Conservation (phyloP, 2,888 invertebrate species). For the Merodon equestris region DNA sequence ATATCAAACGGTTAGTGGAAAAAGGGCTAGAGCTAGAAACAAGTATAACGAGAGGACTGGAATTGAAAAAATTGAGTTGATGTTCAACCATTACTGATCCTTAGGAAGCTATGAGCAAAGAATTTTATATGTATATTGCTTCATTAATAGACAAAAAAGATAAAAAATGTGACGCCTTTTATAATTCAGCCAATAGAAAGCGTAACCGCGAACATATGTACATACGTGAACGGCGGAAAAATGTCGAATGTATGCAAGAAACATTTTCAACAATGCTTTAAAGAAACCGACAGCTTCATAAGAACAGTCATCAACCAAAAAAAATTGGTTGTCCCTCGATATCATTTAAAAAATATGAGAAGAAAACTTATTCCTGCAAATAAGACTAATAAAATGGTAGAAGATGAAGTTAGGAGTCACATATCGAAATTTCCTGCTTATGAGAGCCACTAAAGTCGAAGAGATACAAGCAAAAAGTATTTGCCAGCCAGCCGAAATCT, state of each 20-base stretch:
- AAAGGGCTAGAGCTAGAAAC: slow-evolving; percentile 12
- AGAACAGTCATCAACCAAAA: slow-evolving; percentile 36
- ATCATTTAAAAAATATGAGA: slow-evolving; percentile 23
- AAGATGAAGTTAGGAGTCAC: no score
- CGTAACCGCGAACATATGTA: slow-evolving; percentile 22
- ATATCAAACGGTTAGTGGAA: no score
- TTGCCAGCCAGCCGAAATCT: slow-evolving; percentile 34
- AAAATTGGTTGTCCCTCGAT: slow-evolving; percentile 29
- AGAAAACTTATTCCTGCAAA: slow-evolving; percentile 22
- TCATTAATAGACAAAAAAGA: slow-evolving; percentile 13
- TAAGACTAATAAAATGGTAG: slow-evolving; percentile 22
- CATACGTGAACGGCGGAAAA: no score
- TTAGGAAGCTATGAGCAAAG: slow-evolving; percentile 34
- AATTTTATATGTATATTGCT: slow-evolving; percentile 43
- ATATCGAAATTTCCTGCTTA: no score
- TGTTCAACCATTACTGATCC: slow-evolving; percentile 11
- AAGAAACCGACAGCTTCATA: slow-evolving; percentile 44
- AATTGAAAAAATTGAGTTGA: slow-evolving; percentile 17
- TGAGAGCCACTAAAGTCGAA: no score
- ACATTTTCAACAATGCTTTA: slow-evolving; percentile 48
- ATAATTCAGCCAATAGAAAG: slow-evolving; percentile 2
- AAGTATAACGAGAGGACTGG: slow-evolving; percentile 19
- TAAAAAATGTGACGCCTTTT: slow-evolving; percentile 21
- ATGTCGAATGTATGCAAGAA: slow-evolving; percentile 1
- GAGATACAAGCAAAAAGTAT: no score